Base-by-base conservation (phyloP, 2,888 invertebrate species). In the Schizotus pectinicornis region DNA sequence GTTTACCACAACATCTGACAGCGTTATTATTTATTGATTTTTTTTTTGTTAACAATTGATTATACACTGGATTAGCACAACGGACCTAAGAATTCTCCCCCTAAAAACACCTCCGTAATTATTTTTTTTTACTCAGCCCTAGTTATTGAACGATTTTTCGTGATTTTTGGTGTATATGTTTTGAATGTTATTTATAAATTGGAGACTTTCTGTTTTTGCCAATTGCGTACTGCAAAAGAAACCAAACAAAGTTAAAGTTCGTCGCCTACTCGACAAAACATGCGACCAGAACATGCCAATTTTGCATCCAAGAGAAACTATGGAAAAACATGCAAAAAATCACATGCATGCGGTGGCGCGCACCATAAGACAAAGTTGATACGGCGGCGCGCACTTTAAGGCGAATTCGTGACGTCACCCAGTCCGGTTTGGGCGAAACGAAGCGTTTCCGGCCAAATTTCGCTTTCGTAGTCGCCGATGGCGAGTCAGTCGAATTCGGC, bases 211-310 rank as follows among this genome's bases (percentile, higher is more conserved):
- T 58, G 56, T 60, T 51, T 62, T 47, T 65, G 67, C 67, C 67
- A 67, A 67, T 61, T 60, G 63, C 66, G 56, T 61, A 69, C 69
- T 69, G 69, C 9, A 69, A 68, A 66, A 68, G 34, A 54, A 54
- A 58, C 37, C 52, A 58, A 52, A 42, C 42, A 30, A 39, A 9
- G 32, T 51, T 58, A 52, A 53, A 9, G 14, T 51, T 13, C 12
- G 42, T 50, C 13, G 39, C 35, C 8, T 51, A 46, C 30, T 38
- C 31, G 46, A 58, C 43, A 38, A 47, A 41, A 11, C 55, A 56
- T 62, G 56, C 54, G 42, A 37, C 36, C 33, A n/a, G 9, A 13
- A 51, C 13, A 35, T 9, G 32, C 54, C n/a, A n/a, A n/a, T n/a
- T n/a, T n/a, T n/a, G n/a, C n/a, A n/a, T 42, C 11, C 38, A 36